These are phyloP conservation scores for Spialia ferax DNA, from an alignment of 2,888 invertebrate species.

Conservation along the genomic window DNA sequence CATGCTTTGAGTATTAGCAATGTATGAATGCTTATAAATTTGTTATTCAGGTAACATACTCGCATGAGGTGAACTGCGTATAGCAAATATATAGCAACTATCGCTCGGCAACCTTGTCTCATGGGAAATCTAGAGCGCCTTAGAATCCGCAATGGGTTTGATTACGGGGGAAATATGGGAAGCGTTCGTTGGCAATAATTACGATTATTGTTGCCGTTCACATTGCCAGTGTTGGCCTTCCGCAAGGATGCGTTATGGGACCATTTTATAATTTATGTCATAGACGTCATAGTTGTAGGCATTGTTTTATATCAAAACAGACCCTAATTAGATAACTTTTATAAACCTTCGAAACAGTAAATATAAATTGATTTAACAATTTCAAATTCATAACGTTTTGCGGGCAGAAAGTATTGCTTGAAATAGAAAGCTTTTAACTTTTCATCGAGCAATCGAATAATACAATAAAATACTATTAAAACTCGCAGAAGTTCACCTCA, in stretches of 20 bases:
- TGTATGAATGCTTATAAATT: conserved; percentile 9
- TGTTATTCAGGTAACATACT: conserved; percentile 3
- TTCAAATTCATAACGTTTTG: neutral
- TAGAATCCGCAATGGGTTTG: conserved; percentile 31
- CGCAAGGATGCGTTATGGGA: conserved; percentile 9
- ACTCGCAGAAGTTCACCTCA: conserved; percentile 18
- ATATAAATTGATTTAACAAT: neutral
- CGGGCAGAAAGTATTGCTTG: neutral
- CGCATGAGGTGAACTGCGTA: neutral
- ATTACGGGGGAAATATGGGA: conserved; percentile 30
- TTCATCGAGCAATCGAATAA: neutral
- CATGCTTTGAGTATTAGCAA: conserved; percentile 5
- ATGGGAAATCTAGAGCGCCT: conserved; percentile 32
- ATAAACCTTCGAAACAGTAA: too few species aligned
- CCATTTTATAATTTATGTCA: neutral
- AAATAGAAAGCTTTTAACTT: conserved; percentile 15
- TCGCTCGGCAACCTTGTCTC: conserved; percentile 23
- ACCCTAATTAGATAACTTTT: neutral
- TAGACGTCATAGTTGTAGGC: neutral
- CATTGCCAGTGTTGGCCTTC: neutral
- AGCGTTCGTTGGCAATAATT: conserved; percentile 31
- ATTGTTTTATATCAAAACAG: neutral
- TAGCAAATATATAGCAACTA: conserved; percentile 27
- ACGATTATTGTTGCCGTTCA: conserved; percentile 23
- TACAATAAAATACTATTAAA: conserved; percentile 11